These are phyloP conservation scores for Strigamia transsilvanica DNA, from an alignment of 2,888 invertebrate genomes.

Conservation along the genomic window DNA sequence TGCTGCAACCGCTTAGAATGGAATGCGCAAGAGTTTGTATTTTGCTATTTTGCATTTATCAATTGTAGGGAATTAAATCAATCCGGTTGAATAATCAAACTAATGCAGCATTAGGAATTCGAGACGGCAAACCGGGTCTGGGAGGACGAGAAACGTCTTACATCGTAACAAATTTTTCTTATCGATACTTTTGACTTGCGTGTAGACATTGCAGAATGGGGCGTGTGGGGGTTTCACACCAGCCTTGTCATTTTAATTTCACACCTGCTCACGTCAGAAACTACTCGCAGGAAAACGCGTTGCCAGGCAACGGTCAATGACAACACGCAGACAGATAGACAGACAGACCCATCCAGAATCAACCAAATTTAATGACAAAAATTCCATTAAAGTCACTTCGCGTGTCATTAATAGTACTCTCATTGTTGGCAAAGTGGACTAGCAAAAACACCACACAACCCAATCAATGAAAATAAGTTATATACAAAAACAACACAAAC, in stretches of 20 bases:
- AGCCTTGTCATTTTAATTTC: conserved; percentile 45
- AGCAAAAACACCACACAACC: not conserved
- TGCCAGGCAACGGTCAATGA: conserved; percentile 33
- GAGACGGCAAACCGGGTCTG: not conserved
- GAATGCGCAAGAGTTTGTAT: too few relatives aligned
- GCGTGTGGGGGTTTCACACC: conserved; percentile 44
- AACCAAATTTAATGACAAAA: conserved; percentile 38
- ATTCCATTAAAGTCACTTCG: conserved; percentile 47
- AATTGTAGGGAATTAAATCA: not conserved
- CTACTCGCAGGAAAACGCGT: conserved; percentile 17
- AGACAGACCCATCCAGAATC: conserved; percentile 21
- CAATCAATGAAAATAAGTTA: not conserved
- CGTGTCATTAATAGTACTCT: conserved; percentile 36
- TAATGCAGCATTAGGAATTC: not conserved
- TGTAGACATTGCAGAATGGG: conserved; percentile 43
- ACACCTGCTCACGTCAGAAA: conserved; percentile 45
- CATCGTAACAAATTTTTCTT: not conserved
- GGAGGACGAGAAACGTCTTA: not conserved
- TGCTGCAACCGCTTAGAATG: not conserved
- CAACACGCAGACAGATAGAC: conserved; percentile 29
- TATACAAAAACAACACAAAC: not conserved
- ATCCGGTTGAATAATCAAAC: not conserved
- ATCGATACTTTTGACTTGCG: conserved; percentile 39
- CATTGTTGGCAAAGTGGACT: conserved; percentile 13
- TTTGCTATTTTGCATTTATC: too few relatives aligned